phyloP scores from a whole-genome alignment of 2,113 vertebrate genomes.

The Baryphthengus martii region DNA sequence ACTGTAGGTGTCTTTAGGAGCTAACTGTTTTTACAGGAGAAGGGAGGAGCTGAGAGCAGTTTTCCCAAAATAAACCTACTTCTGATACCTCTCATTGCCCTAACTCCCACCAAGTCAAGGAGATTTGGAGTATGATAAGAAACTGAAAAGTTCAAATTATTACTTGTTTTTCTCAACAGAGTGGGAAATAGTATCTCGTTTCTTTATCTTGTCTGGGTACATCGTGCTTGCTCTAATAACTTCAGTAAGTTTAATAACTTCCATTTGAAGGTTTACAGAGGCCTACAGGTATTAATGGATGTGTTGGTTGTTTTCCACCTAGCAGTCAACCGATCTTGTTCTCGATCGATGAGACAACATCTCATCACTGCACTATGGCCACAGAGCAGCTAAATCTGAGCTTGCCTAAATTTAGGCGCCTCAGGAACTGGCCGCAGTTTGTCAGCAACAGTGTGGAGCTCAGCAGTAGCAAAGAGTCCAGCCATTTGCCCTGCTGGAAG shows the following conservation, averaged over 20 bases:
- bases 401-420: background rate
- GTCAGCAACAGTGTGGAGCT: background rate
- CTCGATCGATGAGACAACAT: accelerated
- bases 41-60: background rate
- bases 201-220: background rate
- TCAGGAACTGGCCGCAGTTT: background rate
- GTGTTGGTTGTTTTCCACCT: background rate
- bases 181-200: background rate
- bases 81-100: background rate
- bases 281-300: background rate
- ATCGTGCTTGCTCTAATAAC: background rate
- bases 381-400: accelerated
- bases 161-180: background rate
- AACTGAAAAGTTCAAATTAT: background rate
- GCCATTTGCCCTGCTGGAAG: background rate
- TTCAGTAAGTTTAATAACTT: background rate
- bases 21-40: background rate
- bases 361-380: background rate
- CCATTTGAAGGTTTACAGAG: background rate
- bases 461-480: background rate
- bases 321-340: background rate
- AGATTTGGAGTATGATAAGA: background rate
- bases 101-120: background rate
- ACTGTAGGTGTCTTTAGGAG: background rate
- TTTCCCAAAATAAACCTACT: background rate